Base-by-base conservation (phyloP, 2,113 vertebrate genomes). In the Ammodytes marinus region DNA sequence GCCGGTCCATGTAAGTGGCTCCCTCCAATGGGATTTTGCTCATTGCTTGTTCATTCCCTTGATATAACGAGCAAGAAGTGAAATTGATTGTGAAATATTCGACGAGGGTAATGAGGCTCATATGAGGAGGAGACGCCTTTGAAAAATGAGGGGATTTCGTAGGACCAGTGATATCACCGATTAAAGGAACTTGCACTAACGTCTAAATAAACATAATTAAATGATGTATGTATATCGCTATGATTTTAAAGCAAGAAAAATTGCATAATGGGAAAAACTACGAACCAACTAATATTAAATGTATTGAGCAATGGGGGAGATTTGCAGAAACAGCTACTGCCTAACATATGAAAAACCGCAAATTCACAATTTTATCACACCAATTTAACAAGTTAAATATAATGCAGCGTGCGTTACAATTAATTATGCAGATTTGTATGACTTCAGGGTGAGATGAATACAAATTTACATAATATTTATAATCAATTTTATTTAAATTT, bases 1-100 rank as follows among this genome's bases (percentile, higher is more conserved):
- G 47, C n/a, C 27, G 71, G n/a, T 66, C 5, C 1, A 79, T 42
- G 54, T 60, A 58, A 76, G 61, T 27, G 69, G 54, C 67, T 70
- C 59, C 39, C 45, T 74, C 69, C 35, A 5, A 37, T 35, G 77
- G 80, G 83, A 88, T 74, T 27, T 72, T 3, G 43, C 73, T 82
- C 55, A 65, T 65, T 67, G 68, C 77, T 80, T 65, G 55, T 83
- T 85, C 70, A 74, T 80, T 81, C 78, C 60, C 84, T 89, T 79
- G 90, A 40, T 64, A 10, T 77, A 86, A 83, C 67, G 66, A 93
- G 71, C 69, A 78, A 67, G 63, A 74, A 74, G 60, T 60, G 58
- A 70, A 81, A 86, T 9, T 79, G 55, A 88, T 80, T 79, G 70
- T 79, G 37, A 82, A 75, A 88, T 84, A 57, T 73, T 72, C 11